Evolutionary conservation across 2,888 invertebrate genomes (phyloP).

Genomic region (Nomada ruficornis): DNA sequence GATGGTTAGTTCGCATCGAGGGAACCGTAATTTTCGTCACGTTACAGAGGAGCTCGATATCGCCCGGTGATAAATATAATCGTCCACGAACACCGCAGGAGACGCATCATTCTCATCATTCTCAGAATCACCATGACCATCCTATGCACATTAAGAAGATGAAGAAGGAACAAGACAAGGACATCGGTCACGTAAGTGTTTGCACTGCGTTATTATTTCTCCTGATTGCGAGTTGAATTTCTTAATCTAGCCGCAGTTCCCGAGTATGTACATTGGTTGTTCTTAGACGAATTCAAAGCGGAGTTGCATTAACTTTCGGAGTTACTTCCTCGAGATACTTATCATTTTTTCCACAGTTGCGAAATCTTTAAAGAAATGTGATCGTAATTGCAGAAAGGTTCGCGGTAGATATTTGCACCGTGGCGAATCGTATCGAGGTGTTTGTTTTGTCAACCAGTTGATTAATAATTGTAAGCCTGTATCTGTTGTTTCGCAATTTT

Average conservation of each 20-base stretch:
- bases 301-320: too few relatives aligned
- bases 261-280: background rate
- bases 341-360: background rate
- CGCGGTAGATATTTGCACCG: background rate
- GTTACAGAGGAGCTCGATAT: slow-evolving; percentile 92
- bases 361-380: background rate
- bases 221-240: background rate
- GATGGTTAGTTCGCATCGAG: background rate
- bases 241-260: background rate
- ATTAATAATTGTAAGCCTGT: background rate
- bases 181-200: slow-evolving; percentile 90
- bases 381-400: too few relatives aligned
- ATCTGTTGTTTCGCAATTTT: background rate
- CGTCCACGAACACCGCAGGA: slow-evolving; percentile 91
- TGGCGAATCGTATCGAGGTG: background rate
- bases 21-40: slow-evolving; percentile 34
- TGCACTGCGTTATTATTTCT: background rate
- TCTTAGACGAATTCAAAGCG: too few relatives aligned
- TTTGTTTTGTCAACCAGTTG: background rate
- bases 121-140: slow-evolving; percentile 82
- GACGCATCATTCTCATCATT: slow-evolving; percentile 87
- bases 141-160: slow-evolving; percentile 86
- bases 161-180: slow-evolving; percentile 92
- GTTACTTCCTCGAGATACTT: background rate
- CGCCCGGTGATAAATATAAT: slow-evolving; percentile 92